Evolutionary conservation across 2,797 vertebrate species (phyloP), one percentile per base, ranked within the genome.

Genomic region (Cottoperca gobio): DNA sequence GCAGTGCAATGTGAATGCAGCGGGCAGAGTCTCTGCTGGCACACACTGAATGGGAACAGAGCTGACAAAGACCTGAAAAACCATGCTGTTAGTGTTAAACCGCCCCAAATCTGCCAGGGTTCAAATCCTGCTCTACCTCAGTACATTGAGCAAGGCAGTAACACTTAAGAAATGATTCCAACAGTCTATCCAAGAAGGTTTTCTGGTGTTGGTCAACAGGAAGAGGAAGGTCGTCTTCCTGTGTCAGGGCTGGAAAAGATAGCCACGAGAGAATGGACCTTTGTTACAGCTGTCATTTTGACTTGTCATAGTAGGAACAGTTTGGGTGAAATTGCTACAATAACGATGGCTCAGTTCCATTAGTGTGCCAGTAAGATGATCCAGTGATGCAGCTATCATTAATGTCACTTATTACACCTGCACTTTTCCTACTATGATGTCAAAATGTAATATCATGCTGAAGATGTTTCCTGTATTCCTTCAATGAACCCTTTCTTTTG

Each of bases 31-130:
- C 75, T 78, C 64, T 66, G 83, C 75, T 90, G 92, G 91, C 84
- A 79, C 73, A 16, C 65, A 4, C 62, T 89, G 79, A 88, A 91
- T 88, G 73, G 63, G 60, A 82, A 17, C 40, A 1, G 65, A 60
- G 61, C 72, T 80, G 86, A 90, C 85, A 90, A 89, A 88, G 83
- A 81, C 73, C 70, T 85, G 76, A 70, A 76, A 84, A 78, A 82
- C 14, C 81, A 48, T 1, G 70, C 81, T 81, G 85, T 77, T 60
- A 64, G 82, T 63, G 86, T 86, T 67, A 74, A 88, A 79, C 60
- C 46, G 28, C 63, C 79, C 63, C 63, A 3, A 57, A 79, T 53
- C 46, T 74, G 73, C 77, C 80, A n/a, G 58, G 23, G 73, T 79
- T 82, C 73, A 73, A 66, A 61, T 73, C 69, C 83, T 31, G 6